Evolutionary conservation across 1,140 invertebrate species (phyloP), one percentile per base, ranked within the genome.

Genomic region (Cyclargus thomasi): DNA sequence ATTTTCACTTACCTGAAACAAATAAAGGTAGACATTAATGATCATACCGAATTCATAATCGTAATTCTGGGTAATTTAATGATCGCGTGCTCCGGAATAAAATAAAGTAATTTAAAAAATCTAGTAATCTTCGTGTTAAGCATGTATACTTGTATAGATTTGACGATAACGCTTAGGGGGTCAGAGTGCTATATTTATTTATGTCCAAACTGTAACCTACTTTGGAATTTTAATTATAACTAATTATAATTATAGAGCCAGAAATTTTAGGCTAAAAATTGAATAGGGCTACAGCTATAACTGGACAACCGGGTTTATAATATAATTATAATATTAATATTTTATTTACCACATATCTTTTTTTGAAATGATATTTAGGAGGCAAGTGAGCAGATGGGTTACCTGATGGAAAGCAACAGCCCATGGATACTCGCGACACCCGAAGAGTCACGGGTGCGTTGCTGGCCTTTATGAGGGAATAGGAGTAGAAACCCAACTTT

Each of bases 1-100:
- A 20, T 20, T 62, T 62, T 29, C 62, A 16, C 72, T 69, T 74
- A 74, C 73, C 73, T 74, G 70, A 65, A 74, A 74, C 53, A 65
- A 72, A 69, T 67, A 68, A 70, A 36, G 63, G 55, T 65, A 67
- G 22, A 55, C 53, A 39, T 67, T 47, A 67, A 68, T 18, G 39
- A 59, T 59, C 18, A 59, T 22, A 11, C 21, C 10, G 20, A 59
- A 59, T 59, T 59, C 14, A 2, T 47, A 59, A 20, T 59, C 20
- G 17, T 59, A 53, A 21, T 21, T 29, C 62, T 53, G 17, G 35
- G 62, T 63, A 63, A 63, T 35, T 23, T 23, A 63, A 17, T 63
- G 62, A 11, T 63, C 22, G 55, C 55, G 55, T 63, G 62, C 17
- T 7, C 17, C n/a, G 8, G 14, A 65, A 65, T 65, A 21, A 22